Base-by-base conservation (phyloP, 2,113 vertebrate genomes). In the Ornithorhynchus anatinus region DNA sequence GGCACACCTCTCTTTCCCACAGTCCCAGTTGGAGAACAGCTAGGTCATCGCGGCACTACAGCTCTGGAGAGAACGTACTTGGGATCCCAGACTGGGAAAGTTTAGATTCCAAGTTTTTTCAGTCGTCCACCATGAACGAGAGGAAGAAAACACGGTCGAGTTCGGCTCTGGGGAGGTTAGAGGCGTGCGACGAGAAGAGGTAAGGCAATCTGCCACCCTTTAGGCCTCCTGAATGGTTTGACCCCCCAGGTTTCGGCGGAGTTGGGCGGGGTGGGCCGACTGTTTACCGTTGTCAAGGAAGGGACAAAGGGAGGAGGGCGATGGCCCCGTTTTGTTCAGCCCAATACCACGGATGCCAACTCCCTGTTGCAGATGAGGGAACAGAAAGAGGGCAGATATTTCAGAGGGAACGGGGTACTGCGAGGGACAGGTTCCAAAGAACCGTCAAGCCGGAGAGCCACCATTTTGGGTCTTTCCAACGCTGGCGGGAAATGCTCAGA, bases 131-230 rank as follows among this genome's bases (percentile, higher is more conserved):
- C 37, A 89, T 90, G 89, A 83, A 70, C 14, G 20, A 80, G 54
- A 86, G 82, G 57, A 81, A 64, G 69, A 93, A 81, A 59, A 37
- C 33, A 22, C 87, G 88, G 54, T 72, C 91, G 32, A 84, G 80
- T 62, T 94, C 94, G 61, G 92, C 94, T 59, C 77, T 79, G 52
- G 92, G 91, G 61, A 93, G 85, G 66, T 88, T 94, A 65, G 87
- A 95, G 85, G 92, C 89, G 7, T 75, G 57, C 40, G 72, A 71
- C 20, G 57, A 65, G 29, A 69, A 65, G 85, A 96, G 93, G 94
- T 95, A 94, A 84, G 73, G 8, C 59, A 73, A 58, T 2, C 3
- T 43, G n/a, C n/a, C 22, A 14, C 25, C n/a, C 29, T 58, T 5
- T 39, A 27, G n/a, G 15, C 10, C 10, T 36, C 22, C 19, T 16